Evolutionary conservation across 2,113 vertebrate genomes (phyloP).

Genomic region (Parus major): DNA sequence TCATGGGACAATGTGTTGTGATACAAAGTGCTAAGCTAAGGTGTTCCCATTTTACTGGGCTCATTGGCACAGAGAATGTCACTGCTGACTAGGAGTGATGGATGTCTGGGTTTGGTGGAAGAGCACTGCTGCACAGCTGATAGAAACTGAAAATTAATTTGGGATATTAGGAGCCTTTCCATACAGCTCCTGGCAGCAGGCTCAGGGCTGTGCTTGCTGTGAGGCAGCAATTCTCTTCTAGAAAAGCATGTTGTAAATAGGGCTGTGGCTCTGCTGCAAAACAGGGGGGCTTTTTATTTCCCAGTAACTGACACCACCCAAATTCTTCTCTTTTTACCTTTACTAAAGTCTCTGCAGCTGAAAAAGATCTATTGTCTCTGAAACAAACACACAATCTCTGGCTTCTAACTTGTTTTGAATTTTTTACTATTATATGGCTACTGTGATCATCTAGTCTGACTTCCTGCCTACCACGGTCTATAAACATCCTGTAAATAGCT

Average conservation of each 20-base stretch:
- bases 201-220: not conserved
- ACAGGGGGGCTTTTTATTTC: not conserved
- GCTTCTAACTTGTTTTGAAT: constrained; percentile 56
- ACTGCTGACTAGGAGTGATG: not conserved
- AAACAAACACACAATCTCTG: constrained; percentile 41
- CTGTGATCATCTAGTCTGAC: constrained; percentile 47
- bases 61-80: not conserved
- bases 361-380: constrained; percentile 34
- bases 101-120: not conserved
- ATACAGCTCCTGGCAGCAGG: not conserved
- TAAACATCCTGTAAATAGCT: constrained; percentile 70
- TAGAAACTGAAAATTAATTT: not conserved
- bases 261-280: not conserved
- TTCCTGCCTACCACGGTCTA: constrained; percentile 28
- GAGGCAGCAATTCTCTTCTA: not conserved
- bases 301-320: not conserved
- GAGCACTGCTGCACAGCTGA: not conserved
- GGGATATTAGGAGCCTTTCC: not conserved
- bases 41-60: not conserved
- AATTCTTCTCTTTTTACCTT: not conserved
- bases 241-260: not conserved
- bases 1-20: not conserved
- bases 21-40: constrained; percentile 8
- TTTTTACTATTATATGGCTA: constrained; percentile 27
- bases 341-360: not conserved